Evolutionary conservation across 1,140 invertebrate species (phyloP), one percentile per base, ranked within the genome.

Genomic region (Chironomus tepperi): DNA sequence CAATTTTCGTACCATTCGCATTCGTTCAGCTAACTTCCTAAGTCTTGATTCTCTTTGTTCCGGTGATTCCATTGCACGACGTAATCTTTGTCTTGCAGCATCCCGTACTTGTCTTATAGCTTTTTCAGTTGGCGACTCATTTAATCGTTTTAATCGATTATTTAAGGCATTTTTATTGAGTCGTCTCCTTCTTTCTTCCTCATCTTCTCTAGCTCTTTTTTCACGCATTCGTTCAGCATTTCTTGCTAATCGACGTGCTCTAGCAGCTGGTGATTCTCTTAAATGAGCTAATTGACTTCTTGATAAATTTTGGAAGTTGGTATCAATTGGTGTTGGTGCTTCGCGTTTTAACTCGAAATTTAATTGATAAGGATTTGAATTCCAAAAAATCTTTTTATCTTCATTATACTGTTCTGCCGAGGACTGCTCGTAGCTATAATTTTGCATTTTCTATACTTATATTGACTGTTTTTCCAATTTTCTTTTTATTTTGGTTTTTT

Each of bases 21-120:
- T 82, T n/a, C 81, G 76, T 65, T 83, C 80, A 3, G 86, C 83
- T 34, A 87, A 75, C 75, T 85, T 86, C 15, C 83, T 81, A 42
- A 87, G 75, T 5, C 86, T 81, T 57, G 79, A 79, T 7, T 81
- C 78, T 73, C 86, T 79, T 76, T 86, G 84, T 43, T 85, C 83
- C 3, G 84, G 79, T 2, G 85, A 80, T 77, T 86, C 86, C 77
- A 83, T 83, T 7, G 81, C 81, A 0, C 81, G 78, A 5, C 81
- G 77, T 43, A 82, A 73, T 10, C 81, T 75, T 74, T 82, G 81
- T 2, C 81, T 75, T 34, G 81, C 81, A 72, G 81, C 81, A 76
- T 82, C 82, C 42, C 81, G 79, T 15, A 82, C 81, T 77, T 81
- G 74, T 15, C 81, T 78, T 79, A 82, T 81, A 1, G 81, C 81